These are phyloP conservation scores for Sarcoramphus papa DNA, from an alignment of 2,797 vertebrate species.

Conservation along the genomic window DNA sequence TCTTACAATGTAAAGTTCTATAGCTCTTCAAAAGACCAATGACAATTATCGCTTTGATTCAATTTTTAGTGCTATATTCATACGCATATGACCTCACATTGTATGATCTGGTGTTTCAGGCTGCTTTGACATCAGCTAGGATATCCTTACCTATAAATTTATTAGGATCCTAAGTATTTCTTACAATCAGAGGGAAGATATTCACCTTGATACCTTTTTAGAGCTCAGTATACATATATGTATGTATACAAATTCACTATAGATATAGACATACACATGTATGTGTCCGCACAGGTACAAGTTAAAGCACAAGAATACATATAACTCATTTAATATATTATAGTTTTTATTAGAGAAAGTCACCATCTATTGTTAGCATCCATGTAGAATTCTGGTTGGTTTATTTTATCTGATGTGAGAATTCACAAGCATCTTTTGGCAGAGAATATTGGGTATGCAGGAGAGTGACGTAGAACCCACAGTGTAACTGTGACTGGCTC, in stretches of 20 bases:
- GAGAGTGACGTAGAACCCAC: neutral
- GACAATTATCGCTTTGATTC: neutral
- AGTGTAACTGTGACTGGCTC: neutral
- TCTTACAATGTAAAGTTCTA: neutral
- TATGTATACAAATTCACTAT: neutral
- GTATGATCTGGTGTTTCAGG: neutral
- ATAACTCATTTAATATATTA: neutral
- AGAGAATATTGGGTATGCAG: neutral
- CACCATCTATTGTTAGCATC: neutral
- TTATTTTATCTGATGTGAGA: neutral
- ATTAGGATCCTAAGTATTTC: neutral
- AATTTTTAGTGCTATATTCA: neutral
- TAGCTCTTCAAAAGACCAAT: neutral
- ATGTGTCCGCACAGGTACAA: accelerated
- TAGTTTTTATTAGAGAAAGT: neutral
- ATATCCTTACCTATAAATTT: neutral
- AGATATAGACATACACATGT: accelerated
- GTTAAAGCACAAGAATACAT: neutral
- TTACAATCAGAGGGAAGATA: neutral
- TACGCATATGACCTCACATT: neutral
- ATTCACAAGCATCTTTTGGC: neutral
- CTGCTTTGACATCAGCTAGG: neutral
- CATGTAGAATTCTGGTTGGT: neutral
- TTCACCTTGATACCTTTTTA: neutral
- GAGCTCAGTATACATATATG: neutral